A percentile compares a stretch with the other conserved stretches of the same genome.
Conservation (phyloP, 2,113 vertebrate genomes). For the Recurvirostra avosetta region DNA sequence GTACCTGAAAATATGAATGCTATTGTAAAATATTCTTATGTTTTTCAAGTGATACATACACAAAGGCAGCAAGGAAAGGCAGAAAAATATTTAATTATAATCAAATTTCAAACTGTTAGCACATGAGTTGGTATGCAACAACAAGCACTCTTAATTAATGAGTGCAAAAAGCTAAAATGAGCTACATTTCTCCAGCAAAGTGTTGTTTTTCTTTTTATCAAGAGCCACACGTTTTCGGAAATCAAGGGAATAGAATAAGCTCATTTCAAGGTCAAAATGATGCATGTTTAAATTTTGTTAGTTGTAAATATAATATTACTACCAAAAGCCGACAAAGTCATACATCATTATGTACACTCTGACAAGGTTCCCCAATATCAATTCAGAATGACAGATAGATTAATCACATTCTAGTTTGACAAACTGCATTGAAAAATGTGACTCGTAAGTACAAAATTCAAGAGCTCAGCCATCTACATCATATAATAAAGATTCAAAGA, state of each 20-base stretch:
- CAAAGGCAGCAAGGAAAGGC: neutral
- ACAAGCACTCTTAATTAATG: neutral
- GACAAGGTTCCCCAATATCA: neutral
- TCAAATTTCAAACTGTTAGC: neutral
- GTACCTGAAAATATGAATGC: neutral
- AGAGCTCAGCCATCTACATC: slow-evolving; percentile 1
- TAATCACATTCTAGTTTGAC: slow-evolving; percentile 39
- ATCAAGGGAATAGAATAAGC: neutral
- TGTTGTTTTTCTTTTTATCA: neutral
- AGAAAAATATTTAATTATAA: neutral
- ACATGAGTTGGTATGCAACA: neutral
- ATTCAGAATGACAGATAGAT: slow-evolving; percentile 48
- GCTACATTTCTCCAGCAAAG: neutral
- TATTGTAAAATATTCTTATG: neutral
- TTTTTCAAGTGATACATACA: neutral
- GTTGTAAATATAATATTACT: slow-evolving; percentile 32
- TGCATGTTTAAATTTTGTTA: slow-evolving; percentile 31
- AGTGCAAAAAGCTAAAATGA: neutral
- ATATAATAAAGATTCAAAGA: slow-evolving; percentile 49
- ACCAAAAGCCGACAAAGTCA: slow-evolving; percentile 20
- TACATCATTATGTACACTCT: slow-evolving; percentile 18
- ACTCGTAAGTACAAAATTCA: slow-evolving; percentile 13
- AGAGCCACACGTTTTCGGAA: neutral
- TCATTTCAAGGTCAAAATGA: slow-evolving; percentile 42
- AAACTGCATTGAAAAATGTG: slow-evolving; percentile 43